Evolutionary conservation across 2,113 vertebrate genomes (phyloP), one percentile per base, ranked within the genome.

Genomic region (Cryptotis parvus): DNA sequence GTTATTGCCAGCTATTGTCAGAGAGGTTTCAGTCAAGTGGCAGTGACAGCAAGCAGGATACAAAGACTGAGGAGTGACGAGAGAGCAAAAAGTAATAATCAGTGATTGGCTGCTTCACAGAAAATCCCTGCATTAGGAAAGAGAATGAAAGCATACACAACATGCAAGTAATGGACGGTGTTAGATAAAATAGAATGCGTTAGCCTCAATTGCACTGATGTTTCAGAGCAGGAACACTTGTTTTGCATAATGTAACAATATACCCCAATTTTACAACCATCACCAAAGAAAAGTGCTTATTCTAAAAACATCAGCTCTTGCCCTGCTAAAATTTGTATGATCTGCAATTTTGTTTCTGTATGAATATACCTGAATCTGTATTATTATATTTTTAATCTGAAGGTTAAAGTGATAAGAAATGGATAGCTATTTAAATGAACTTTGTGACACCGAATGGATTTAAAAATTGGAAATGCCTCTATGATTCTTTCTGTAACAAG

Each of bases 211-310:
- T 81, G 45, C 73, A 75, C 39, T 77, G 74, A 55, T 87, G 75
- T 92, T 95, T 92, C 77, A 94, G 55, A 84, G 68, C 11, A 90
- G 80, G 41, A 74, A 58, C 18, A 37, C 33, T 89, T 84, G 33
- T 76, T 92, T 95, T 93, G 87, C 26, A 84, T 94, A 87, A 92
- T 88, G 73, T 73, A 93, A 80, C 68, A 73, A 78, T 81, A 82
- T 52, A 16, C 27, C 39, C 41, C 84, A 89, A 91, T 94, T 89
- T 52, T 74, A 68, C 87, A 80, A 81, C 84, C 20, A 89, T 27
- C 22, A 22, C 81, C 55, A 77, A 93, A 49, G 26, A 41, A 75
- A 79, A 89, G 27, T 68, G 29, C 29, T 79, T 3, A 6, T 24
- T 89, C 69, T 89, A 92, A 94, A 94, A 80, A 87, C 61, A 92